Percentiles rank a stretch among this genome's conserved stretches.
phyloP scores from a whole-genome alignment of 2,888 invertebrate species.

The Eurytoma californica region DNA sequence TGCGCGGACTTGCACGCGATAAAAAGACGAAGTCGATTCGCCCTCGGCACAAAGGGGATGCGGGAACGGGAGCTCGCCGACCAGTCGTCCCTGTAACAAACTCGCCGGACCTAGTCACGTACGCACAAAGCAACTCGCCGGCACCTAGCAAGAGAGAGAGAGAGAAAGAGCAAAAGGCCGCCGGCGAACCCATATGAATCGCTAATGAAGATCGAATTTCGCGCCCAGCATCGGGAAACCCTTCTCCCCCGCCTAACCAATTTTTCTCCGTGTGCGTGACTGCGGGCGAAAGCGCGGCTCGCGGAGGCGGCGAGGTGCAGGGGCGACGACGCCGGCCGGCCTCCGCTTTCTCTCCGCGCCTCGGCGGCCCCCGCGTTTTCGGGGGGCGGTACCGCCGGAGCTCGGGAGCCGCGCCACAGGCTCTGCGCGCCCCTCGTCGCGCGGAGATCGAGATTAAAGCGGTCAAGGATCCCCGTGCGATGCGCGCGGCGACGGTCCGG shows the following conservation, averaged over 20 bases:
- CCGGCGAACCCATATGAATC: constrained; percentile 32
- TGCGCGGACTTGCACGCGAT: too few species aligned
- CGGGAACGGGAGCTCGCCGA: not conserved
- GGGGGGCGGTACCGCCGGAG: not conserved
- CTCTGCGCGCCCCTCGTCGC: not conserved
- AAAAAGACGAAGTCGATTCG: too few species aligned
- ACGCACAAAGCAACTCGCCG: not conserved
- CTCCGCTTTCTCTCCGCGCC: too few species aligned
- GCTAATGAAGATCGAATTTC: constrained; percentile 53
- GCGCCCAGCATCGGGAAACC: not conserved
- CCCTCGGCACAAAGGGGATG: too few species aligned
- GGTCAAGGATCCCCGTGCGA: not conserved
- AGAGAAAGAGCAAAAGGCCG: constrained; percentile 23
- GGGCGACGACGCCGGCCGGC: not conserved
- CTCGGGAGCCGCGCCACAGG: constrained; percentile 11
- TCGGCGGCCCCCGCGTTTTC: not conserved
- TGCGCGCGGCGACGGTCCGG: too few species aligned
- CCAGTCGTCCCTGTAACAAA: not conserved
- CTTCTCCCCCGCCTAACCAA: not conserved
- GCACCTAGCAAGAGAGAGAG: not conserved
- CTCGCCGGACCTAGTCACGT: constrained; percentile 24
- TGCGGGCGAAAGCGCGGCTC: not conserved
- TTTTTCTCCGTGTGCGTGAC: not conserved
- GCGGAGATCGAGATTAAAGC: constrained; percentile 15
- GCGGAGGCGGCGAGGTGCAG: not conserved